Evolutionary conservation across 2,113 vertebrate species (phyloP), one percentile per base, ranked within the genome.

Genomic region (Gorsachius goisagi): DNA sequence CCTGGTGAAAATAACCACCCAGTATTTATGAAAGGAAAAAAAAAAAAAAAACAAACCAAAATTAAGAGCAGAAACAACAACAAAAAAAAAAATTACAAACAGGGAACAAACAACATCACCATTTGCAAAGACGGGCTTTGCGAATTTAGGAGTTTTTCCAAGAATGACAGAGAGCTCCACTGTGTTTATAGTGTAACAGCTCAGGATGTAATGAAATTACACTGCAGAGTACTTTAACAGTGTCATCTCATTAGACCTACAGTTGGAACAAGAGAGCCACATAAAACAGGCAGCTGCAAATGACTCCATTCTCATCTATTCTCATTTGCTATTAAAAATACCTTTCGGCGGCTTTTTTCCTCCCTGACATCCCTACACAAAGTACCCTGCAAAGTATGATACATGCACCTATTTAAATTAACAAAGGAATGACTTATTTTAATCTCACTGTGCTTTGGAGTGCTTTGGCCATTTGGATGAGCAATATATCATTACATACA

Each of bases 401-500:
- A 98, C 99, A 99, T 99, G 99, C 99, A 99, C 98, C 99, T 99
- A 99, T 99, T 99, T 99, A 99, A 99, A 99, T 99, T 99, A 99
- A 99, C 99, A 99, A 99, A 99, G 98, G 98, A 99, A 99, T 98
- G 98, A 98, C 98, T 98, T 99, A 98, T 98, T 99, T 99, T 99
- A 99, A 99, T 99, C 99, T 98, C 98, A 96, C 98, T 98, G 98
- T 98, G 99, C 99, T 99, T 98, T 98, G 98, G 97, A 98, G 98
- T 98, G 98, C 98, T 98, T 98, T 98, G 97, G 98, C 98, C 98
- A 98, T 98, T 98, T 98, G 98, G 98, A 99, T 98, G 98, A 99
- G 98, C 98, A 98, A 99, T 99, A 99, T 98, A 99, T 99, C 99
- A 99, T 99, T 98, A 97, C 98, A 98, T 98, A 98, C 98, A 98